These are phyloP conservation scores for Chymomyza caudatula DNA, from an alignment of 2,888 invertebrate genomes.

Conservation along the genomic window DNA sequence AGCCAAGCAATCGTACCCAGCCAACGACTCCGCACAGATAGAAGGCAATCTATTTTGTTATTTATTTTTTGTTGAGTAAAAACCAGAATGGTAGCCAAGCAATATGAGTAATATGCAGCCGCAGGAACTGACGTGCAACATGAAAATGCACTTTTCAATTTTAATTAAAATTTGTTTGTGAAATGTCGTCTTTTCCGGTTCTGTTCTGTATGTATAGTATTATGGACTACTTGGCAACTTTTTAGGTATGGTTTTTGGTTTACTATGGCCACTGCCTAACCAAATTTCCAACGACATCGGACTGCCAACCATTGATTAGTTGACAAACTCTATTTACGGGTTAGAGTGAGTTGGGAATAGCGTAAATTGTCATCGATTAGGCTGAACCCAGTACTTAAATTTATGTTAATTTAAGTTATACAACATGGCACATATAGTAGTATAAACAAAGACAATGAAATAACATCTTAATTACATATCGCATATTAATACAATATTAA, in stretches of 20 bases:
- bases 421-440: slow-evolving; percentile 41
- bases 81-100: background rate
- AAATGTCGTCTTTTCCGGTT: slow-evolving; percentile 58
- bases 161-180: slow-evolving; percentile 64
- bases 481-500: slow-evolving; percentile 73
- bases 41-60: background rate
- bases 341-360: background rate
- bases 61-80: background rate
- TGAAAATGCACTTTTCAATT: slow-evolving; percentile 73
- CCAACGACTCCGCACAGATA: background rate
- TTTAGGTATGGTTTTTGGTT: background rate
- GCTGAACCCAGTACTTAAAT: background rate
- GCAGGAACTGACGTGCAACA: slow-evolving; percentile 61
- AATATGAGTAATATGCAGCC: slow-evolving; percentile 21
- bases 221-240: background rate
- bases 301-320: background rate
- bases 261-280: background rate
- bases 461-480: slow-evolving; percentile 71
- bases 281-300: background rate
- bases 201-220: slow-evolving; percentile 6
- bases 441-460: slow-evolving; percentile 44
- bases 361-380: background rate
- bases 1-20: background rate
- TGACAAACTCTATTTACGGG: background rate
- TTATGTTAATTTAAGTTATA: too few species aligned